Percentiles rank a stretch among this genome's conserved stretches.
Evolutionary conservation across 1,140 invertebrate genomes (phyloP).

Genomic region (Pissodes strobi): DNA sequence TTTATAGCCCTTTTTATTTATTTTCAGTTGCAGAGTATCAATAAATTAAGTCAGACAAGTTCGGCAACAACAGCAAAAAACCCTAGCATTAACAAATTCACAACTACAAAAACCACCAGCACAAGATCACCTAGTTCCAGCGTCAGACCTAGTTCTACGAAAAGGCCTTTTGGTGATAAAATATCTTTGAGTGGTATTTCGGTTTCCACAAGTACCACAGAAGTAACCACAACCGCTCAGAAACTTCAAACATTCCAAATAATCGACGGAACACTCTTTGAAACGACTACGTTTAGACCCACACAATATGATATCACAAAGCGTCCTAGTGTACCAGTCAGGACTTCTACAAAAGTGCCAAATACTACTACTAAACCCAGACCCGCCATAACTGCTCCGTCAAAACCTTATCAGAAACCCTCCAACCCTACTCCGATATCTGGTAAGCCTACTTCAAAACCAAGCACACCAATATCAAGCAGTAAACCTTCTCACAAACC

Average conservation of each 20-base stretch:
- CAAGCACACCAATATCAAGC: conserved; percentile 47
- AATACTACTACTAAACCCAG: conserved; percentile 55
- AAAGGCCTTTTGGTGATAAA: not conserved
- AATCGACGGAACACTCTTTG: conserved; percentile 54
- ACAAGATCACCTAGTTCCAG: not conserved
- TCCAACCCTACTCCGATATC: conserved; percentile 9
- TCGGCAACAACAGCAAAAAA: too few species aligned
- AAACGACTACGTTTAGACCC: conserved; percentile 43
- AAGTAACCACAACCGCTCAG: conserved; percentile 26
- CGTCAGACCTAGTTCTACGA: not conserved
- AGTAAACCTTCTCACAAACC: too few species aligned
- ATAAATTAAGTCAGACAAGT: too few species aligned
- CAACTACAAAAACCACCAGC: conserved; percentile 2
- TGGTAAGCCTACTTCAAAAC: conserved; percentile 42
- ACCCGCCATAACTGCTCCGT: conserved; percentile 46
- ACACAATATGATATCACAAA: too few species aligned
- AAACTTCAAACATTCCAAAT: conserved; percentile 61
- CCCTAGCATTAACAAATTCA: too few species aligned
- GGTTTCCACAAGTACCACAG: conserved; percentile 20
- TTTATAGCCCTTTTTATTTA: too few species aligned
- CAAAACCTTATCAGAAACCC: conserved; percentile 34
- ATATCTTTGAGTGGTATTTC: not conserved
- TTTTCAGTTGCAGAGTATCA: too few species aligned
- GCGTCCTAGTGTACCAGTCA: too few species aligned
- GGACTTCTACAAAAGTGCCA: conserved; percentile 54